Percentiles rank a stretch among this genome's conserved stretches.
phyloP scores from a whole-genome alignment of 2,113 vertebrate species.

The Cinclus mexicanus region DNA sequence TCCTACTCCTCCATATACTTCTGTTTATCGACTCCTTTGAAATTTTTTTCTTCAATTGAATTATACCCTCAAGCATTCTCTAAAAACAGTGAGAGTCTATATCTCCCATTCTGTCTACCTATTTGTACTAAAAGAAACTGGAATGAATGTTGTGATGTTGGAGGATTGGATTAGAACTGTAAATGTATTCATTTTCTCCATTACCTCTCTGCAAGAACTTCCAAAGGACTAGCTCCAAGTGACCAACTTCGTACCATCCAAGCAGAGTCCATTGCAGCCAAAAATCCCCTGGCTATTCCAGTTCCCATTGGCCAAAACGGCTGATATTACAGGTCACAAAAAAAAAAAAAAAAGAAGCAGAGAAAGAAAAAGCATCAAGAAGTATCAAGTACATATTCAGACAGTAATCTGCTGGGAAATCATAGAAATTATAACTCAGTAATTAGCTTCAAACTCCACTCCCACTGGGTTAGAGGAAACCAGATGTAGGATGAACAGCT shows the following conservation, averaged over 20 bases:
- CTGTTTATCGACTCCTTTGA: background rate
- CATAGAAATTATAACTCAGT: background rate
- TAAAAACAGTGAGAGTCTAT: background rate
- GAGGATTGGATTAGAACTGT: background rate
- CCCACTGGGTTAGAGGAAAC: background rate
- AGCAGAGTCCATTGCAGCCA: constrained; percentile 94
- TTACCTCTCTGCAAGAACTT: constrained; percentile 98
- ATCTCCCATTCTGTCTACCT: background rate
- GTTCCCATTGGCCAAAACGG: constrained; percentile 99
- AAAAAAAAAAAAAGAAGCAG: background rate
- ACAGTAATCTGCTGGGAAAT: background rate
- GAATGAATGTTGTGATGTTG: background rate
- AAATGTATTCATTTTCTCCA: background rate
- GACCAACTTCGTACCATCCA: constrained; percentile 99
- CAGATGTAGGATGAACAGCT: background rate
- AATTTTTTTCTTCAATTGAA: background rate
- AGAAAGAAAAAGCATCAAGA: background rate
- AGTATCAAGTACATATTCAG: background rate
- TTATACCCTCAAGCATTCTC: background rate
- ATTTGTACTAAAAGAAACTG: background rate
- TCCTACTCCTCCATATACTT: background rate
- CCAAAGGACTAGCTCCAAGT: constrained; percentile 85
- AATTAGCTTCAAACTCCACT: background rate
- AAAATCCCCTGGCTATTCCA: constrained; percentile 95
- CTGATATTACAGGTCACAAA: constrained; percentile 50